Base-by-base conservation (phyloP, 2,888 invertebrate genomes). In the Dromius quadrimaculatus region DNA sequence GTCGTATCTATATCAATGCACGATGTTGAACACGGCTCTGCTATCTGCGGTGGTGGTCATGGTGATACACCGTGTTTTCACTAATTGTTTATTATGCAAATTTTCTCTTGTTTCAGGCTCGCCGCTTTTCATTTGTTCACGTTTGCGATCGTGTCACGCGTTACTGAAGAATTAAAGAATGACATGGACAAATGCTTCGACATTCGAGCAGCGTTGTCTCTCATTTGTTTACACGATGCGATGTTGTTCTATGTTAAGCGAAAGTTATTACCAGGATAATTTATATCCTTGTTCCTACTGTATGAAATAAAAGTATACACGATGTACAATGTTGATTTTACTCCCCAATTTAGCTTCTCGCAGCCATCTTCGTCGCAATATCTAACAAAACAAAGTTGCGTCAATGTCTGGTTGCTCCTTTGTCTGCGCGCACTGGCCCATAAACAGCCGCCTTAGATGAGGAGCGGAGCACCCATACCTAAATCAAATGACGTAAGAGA, bases 21-120 rank as follows among this genome's bases (percentile, higher is more conserved):
- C 34, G 28, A 13, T 57, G 57, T 57, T 57, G 15, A 57, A 57
- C 57, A 57, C 36, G 38, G 17, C 57, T 13, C 43, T 19, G 47
- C 47, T 47, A 47, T 47, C 47, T 57, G 57, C 17, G 57, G 28
- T 11, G 22, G 23, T 9, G 28, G 54, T 6, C 28, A 45, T 11
- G 64, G 45, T 38, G 54, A 54, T 65, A 65, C 50, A 65, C 47
- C 36, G 38, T 65, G 65, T 65, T 65, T 65, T 50, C 65, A 54
- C 65, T 65, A 65, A 65, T 65, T 65, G 65, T 65, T 65, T 65
- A 65, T 65, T 65, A 65, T 65, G 65, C 65, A 54, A 65, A 65
- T 65, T 65, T 20, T 38, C 62, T 62, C 41, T 62, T 62, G 62
- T 62, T 41, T 9, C 23, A 38, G 36, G 34, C 38, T 34, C 20